Base-by-base conservation (phyloP, 1,140 invertebrate genomes). In the Lithobius niger region DNA sequence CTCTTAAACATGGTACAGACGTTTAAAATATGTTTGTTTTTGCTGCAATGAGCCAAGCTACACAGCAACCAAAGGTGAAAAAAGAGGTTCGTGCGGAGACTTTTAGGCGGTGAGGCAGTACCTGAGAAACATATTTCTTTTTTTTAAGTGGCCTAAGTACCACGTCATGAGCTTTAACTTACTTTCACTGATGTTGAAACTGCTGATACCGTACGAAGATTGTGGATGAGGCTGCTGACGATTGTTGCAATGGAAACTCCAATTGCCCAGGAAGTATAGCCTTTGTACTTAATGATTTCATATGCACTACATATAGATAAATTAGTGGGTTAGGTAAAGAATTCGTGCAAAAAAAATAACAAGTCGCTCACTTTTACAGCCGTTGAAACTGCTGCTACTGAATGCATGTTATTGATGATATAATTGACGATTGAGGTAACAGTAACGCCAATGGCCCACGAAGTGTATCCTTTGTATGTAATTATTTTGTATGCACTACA, bases 181-280 rank as follows among this genome's bases (percentile, higher is more conserved):
- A 92, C 89, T 74, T 84, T 78, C 52, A 89, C 77, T 61, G 82
- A 76, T 24, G 84, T 87, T 3, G 86, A 88, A 2, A 93, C 80
- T 3, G 88, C 83, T 61, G 85, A 84, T 31, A 92, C 78, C 66
- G 81, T 82, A 64, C 80, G 77, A 3, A 79, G 77, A 68, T 93
- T 91, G 51, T 79, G 74, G 43, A 93, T 66, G 58, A 93, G 83
- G 26, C 83, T 77, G 19, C 79, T 75, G 22, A 78, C 78, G 36
- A 93, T 71, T 57, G 81, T 76, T 1, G 86, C 77, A 0, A 86
- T 78, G 64, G 86, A 88, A n/a, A 92, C 72, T 15, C 88, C 87
- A 62, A 92, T 89, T 16, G 86, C 88, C 86, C 87, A 90, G 22
- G 84, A 88, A 1, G 88, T 92, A 70, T 90, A 91, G 1, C 88